These are phyloP conservation scores for Orycteropus afer DNA, from an alignment of 2,113 vertebrate species.

Conservation along the genomic window DNA sequence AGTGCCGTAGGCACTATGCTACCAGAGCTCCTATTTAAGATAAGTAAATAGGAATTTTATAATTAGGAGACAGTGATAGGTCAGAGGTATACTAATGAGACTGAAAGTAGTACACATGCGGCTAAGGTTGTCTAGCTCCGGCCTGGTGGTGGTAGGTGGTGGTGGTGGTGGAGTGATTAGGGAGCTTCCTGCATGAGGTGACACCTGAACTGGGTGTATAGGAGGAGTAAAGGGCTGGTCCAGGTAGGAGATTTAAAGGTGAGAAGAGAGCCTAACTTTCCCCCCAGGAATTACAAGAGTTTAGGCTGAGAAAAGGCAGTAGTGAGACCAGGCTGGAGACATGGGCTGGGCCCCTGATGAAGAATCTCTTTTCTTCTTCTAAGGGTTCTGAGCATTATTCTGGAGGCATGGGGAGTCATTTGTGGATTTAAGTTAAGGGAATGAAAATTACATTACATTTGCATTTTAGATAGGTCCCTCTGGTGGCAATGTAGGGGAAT, in stretches of 20 bases:
- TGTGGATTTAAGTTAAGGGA: background rate
- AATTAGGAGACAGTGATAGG: background rate
- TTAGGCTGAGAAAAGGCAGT: background rate
- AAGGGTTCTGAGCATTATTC: background rate
- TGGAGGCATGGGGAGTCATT: background rate
- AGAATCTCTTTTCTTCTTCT: background rate
- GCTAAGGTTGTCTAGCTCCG: background rate
- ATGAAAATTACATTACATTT: background rate
- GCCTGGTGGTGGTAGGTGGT: background rate
- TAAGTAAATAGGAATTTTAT: background rate
- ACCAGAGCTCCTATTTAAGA: background rate
- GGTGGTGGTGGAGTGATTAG: background rate
- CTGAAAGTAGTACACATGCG: background rate
- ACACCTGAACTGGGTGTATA: background rate
- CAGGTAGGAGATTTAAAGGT: background rate
- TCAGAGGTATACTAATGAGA: background rate
- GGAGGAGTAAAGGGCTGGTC: background rate
- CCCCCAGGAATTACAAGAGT: background rate
- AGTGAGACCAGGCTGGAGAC: background rate
- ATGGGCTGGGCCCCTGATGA: background rate
- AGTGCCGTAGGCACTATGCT: no score
- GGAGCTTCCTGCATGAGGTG: background rate
- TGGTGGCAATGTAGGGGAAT: background rate
- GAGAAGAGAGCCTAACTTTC: background rate
- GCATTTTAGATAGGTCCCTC: background rate